phyloP scores from a whole-genome alignment of 2,113 vertebrate genomes.

The Bos javanicus region DNA sequence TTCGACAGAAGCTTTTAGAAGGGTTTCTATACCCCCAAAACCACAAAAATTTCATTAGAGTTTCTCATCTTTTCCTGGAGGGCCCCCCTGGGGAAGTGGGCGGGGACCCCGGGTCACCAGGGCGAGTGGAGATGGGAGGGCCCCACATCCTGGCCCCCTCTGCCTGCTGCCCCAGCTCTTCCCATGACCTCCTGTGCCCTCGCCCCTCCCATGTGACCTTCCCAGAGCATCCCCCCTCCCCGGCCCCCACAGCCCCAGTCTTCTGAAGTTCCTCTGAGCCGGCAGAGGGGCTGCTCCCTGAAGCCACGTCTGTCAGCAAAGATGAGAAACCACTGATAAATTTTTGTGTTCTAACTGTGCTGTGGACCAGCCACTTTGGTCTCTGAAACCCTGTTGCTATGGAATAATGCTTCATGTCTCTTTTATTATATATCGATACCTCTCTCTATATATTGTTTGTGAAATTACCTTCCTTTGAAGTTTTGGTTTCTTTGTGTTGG shows the following conservation, averaged over 20 bases:
- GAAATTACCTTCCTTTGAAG: constrained; percentile 94
- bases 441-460: constrained; percentile 94
- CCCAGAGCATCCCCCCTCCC: neutral
- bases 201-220: fast-evolving
- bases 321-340: constrained; percentile 99
- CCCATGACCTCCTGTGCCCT: fast-evolving
- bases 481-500: constrained; percentile 75
- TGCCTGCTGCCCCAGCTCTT: neutral
- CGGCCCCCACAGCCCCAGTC: neutral
- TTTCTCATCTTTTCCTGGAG: constrained; percentile 97
- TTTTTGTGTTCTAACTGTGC: constrained; percentile 99
- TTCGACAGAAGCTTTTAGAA: constrained; percentile 98
- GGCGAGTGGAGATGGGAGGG: neutral
- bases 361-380: constrained; percentile 98
- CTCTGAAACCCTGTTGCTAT: constrained; percentile 99
- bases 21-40: constrained; percentile 98
- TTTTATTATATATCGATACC: constrained; percentile 58
- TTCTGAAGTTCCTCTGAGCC: neutral
- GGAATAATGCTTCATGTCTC: constrained; percentile 97
- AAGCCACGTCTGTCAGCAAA: constrained; percentile 83
- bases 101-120: neutral
- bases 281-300: neutral
- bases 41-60: constrained; percentile 99
- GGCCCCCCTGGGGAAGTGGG: constrained; percentile 12
- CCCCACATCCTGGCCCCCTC: neutral